Evolutionary conservation across 2,888 invertebrate genomes (phyloP).

Genomic region (Timema cristinae): DNA sequence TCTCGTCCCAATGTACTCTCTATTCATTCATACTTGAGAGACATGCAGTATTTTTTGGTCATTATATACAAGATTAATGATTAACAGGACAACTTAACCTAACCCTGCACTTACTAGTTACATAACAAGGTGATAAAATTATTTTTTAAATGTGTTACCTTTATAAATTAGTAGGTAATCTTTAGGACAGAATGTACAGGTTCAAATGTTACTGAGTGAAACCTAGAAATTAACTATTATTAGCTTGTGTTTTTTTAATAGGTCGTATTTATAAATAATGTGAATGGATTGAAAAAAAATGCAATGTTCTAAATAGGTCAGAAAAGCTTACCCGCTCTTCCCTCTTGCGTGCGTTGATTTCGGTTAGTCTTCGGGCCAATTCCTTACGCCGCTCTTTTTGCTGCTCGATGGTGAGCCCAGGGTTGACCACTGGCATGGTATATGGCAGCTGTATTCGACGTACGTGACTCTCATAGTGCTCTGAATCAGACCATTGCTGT

Average conservation of each 20-base stretch:
- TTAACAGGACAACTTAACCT: too few species aligned
- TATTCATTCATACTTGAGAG: too few species aligned
- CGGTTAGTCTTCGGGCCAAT: constrained; percentile 75
- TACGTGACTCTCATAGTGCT: constrained; percentile 78
- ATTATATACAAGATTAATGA: too few species aligned
- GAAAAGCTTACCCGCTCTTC: constrained; percentile 63
- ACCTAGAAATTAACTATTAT: neutral
- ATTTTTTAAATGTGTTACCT: too few species aligned
- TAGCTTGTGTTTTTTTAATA: neutral
- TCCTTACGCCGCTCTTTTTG: constrained; percentile 84
- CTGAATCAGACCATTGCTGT: constrained; percentile 72
- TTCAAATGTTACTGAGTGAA: too few species aligned
- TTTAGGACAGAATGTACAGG: too few species aligned
- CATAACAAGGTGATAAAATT: too few species aligned
- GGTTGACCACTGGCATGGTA: constrained; percentile 55
- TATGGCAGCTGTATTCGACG: constrained; percentile 84
- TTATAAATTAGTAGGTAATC: too few species aligned
- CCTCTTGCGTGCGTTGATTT: constrained; percentile 84
- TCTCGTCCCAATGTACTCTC: too few species aligned
- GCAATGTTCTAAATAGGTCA: neutral
- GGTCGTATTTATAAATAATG: constrained; percentile 24
- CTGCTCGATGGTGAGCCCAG: constrained; percentile 71
- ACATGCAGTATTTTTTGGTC: too few species aligned
- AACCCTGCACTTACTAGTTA: too few species aligned
- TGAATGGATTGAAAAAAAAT: constrained; percentile 36